A percentile compares a stretch with the other conserved stretches of the same genome.
Conservation (phyloP, 2,888 invertebrate genomes). For the Prosapia bicincta region DNA sequence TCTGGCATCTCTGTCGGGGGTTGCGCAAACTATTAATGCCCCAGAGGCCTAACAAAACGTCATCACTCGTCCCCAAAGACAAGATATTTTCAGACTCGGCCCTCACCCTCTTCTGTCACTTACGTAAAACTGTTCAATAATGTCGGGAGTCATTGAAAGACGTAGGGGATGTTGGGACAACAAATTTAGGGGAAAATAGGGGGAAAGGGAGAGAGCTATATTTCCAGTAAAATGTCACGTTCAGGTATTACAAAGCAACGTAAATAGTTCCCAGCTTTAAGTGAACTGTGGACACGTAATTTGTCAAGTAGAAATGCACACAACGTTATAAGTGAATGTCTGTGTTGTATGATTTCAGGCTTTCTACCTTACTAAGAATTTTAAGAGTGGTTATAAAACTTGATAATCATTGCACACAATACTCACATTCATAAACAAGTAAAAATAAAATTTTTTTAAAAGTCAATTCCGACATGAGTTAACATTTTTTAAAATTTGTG, state of each 20-base stretch:
- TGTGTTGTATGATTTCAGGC: no score
- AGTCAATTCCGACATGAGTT: no score
- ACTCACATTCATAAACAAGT: no score
- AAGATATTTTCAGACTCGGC: not conserved
- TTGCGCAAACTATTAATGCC: not conserved
- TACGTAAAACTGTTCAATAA: not conserved
- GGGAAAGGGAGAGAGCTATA: not conserved
- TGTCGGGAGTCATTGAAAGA: not conserved
- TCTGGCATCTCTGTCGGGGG: not conserved
- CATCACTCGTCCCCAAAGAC: not conserved
- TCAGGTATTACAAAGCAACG: not conserved
- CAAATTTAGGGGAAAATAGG: not conserved
- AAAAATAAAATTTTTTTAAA: no score
- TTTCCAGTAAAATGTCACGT: not conserved
- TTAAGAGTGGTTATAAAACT: no score
- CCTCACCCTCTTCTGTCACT: not conserved
- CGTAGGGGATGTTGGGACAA: conserved; percentile 2
- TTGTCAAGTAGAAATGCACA: not conserved
- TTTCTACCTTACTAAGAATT: no score
- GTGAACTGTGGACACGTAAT: not conserved
- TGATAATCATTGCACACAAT: no score
- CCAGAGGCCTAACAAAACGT: not conserved
- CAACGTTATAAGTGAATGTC: no score
- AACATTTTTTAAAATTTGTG: no score
- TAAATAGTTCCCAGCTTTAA: not conserved